A percentile compares a stretch with the other conserved stretches of the same genome.
These are phyloP conservation scores for Nemurella pictetii DNA, from an alignment of 2,888 invertebrate species.

Conservation along the genomic window DNA sequence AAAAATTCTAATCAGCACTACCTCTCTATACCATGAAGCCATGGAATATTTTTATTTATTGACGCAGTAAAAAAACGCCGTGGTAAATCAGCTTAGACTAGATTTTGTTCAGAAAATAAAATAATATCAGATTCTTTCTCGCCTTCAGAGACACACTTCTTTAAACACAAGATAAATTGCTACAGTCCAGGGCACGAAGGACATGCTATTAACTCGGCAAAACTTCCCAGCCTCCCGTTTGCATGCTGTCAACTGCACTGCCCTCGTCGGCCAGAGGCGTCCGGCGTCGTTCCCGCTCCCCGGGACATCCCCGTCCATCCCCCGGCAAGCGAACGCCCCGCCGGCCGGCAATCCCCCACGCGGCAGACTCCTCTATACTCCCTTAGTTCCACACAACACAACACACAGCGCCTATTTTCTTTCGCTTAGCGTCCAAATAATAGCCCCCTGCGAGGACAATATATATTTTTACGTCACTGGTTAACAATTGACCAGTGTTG, in stretches of 20 bases:
- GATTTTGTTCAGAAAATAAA: no score
- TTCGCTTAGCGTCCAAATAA: background rate
- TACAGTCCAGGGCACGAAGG: no score
- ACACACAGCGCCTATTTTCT: background rate
- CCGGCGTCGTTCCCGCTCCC: background rate
- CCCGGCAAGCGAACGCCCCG: background rate
- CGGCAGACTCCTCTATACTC: background rate
- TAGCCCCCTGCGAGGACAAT: background rate
- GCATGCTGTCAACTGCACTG: background rate
- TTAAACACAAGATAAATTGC: no score
- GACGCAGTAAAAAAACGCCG: no score
- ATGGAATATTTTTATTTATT: no score
- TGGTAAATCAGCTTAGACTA: no score
- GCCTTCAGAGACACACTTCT: no score
- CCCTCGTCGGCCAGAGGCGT: background rate
- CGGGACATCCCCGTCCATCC: background rate
- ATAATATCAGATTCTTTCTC: no score
- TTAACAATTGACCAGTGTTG: background rate
- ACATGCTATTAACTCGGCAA: no score
- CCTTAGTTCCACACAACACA: no score
- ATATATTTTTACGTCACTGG: constrained; percentile 15
- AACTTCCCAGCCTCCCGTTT: background rate
- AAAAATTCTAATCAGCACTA: no score
- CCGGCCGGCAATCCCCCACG: background rate
- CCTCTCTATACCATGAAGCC: no score